These are phyloP conservation scores for Tamias sibiricus DNA, from an alignment of 2,113 vertebrate species.

Conservation along the genomic window DNA sequence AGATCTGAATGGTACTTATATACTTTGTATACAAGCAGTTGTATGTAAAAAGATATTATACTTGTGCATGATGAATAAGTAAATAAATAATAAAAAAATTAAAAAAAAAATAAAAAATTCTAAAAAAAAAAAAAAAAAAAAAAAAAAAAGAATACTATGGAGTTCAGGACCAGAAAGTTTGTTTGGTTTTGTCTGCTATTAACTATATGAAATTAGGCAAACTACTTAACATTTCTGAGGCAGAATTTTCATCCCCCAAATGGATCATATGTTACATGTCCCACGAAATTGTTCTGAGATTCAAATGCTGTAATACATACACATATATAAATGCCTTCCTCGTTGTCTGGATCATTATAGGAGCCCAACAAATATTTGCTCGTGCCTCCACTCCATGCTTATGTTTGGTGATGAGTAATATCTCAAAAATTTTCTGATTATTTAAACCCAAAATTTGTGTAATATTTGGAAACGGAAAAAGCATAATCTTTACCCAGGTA, in stretches of 20 bases:
- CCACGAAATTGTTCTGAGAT: background rate
- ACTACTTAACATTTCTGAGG: background rate
- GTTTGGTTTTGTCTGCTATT: background rate
- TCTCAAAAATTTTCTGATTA: background rate
- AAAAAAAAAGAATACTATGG: background rate
- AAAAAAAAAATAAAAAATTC: too few species aligned
- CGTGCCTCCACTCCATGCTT: background rate
- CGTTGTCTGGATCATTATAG: background rate
- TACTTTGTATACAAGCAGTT: too few species aligned
- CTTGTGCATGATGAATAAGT: too few species aligned
- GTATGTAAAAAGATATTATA: too few species aligned
- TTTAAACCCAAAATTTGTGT: background rate
- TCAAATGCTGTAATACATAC: background rate
- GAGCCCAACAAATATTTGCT: background rate
- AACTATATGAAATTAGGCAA: background rate
- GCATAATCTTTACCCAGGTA: background rate
- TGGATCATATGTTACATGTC: background rate
- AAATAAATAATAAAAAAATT: too few species aligned
- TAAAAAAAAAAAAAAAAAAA: too few species aligned
- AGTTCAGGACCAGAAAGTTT: background rate
- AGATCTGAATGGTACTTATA: too few species aligned
- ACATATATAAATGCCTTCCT: background rate
- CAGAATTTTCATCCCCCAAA: background rate
- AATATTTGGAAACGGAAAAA: conserved; percentile 11
- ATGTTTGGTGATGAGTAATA: background rate